These are phyloP conservation scores for Panagrolaimus sp. DNA, from an alignment of 1,140 invertebrate species.

Conservation along the genomic window DNA sequence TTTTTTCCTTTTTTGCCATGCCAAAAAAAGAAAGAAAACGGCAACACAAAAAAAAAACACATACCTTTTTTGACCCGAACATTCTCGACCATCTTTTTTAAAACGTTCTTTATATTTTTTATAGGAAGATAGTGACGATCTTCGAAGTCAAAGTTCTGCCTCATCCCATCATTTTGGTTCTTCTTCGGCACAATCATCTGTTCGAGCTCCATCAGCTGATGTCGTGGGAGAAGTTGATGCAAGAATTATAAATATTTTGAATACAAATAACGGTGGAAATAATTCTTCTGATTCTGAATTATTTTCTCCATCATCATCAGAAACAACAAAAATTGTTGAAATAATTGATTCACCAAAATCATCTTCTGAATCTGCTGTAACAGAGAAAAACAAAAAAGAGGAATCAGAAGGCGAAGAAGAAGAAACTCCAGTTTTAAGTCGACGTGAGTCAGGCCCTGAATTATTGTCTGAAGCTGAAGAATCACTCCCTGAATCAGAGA, in stretches of 20 bases:
- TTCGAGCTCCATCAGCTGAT: conserved; percentile 4
- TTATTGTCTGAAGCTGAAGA: conserved; percentile 4
- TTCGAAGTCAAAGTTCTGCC: conserved; percentile 12
- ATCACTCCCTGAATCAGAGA: not conserved
- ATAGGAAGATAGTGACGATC: conserved; percentile 14
- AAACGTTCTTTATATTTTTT: not conserved
- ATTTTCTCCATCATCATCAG: too few species aligned
- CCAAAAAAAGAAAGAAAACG: not conserved
- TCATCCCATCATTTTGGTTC: conserved; percentile 1
- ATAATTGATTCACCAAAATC: too few species aligned
- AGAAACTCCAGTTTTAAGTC: not conserved
- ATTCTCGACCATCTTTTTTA: not conserved
- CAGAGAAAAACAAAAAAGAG: too few species aligned
- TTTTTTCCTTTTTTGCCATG: not conserved
- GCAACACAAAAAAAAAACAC: not conserved
- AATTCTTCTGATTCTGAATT: not conserved
- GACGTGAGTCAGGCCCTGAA: not conserved
- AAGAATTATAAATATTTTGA: not conserved
- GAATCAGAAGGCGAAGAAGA: too few species aligned
- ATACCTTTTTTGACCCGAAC: not conserved
- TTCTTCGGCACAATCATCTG: not conserved
- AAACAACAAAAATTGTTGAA: too few species aligned
- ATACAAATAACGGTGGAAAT: not conserved
- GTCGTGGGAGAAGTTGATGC: conserved; percentile 8
- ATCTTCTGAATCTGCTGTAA: too few species aligned